Base-by-base conservation (phyloP, 2,797 vertebrate species). In the Menidia menidia region DNA sequence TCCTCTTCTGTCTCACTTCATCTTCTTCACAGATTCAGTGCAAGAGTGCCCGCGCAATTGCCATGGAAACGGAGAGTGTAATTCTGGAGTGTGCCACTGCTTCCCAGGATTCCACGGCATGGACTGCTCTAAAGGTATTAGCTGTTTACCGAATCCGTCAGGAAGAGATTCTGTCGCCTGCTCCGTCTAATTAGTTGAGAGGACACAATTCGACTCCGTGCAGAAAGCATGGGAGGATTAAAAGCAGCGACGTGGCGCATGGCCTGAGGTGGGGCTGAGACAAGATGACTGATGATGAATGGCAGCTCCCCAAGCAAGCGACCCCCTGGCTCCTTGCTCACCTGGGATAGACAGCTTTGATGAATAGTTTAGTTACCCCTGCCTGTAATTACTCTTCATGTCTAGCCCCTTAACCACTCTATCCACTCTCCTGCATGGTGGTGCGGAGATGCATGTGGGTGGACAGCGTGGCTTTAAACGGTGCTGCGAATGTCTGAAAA, bases 11-110 rank as follows among this genome's bases (percentile, higher is more conserved):
- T 87, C 82, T 85, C 86, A 76, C 81, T 87, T 87, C 75, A 59
- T 88, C 80, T 75, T 73, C 85, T 83, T 90, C 83, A 80, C 89
- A 92, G 98, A 98, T 89, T 99, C 97, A 0, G 97, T 98, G 84
- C 97, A 98, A 88, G 98, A 99, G 93, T 99, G 98, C 89, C 97
- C 98, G 54, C 96, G 96, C 73, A 99, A 99, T 88, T 99, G 98
- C 92, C 97, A 98, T 74, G 96, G 97, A 61, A 99, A 99, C 80
- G 98, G 98, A 6, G 97, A 99, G 90, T 99, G 98, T 68, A 97
- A 97, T 25, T 99, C 98, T 6, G 97, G 97, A 47, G 92, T 97
- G 77, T 99, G 98, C 87, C 97, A 98, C 87, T 99, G 98, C 82
- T 99, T 99, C 83, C 97, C 97, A 13, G 98, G 98, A 88, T 99